Percentiles rank a stretch among this genome's conserved stretches.
Evolutionary conservation across 1,140 invertebrate species (phyloP).

Genomic region (Leptinotarsa undecemlineata): DNA sequence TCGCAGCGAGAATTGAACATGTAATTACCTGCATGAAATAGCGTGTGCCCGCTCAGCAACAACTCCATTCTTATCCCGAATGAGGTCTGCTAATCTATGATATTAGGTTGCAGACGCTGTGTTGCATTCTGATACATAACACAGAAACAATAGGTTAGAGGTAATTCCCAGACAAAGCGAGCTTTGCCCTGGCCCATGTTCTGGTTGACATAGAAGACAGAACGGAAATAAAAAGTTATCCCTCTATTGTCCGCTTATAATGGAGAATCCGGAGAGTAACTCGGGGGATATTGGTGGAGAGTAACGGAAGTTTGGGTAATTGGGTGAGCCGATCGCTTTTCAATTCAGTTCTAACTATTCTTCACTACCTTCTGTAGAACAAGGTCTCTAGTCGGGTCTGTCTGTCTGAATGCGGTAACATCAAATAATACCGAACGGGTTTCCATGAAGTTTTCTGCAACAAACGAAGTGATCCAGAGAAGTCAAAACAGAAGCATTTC

Average conservation of each 20-base stretch:
- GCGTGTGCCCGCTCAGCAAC: constrained; percentile 1
- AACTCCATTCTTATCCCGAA: constrained; percentile 14
- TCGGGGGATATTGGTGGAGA: too few relatives aligned
- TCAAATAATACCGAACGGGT: too few relatives aligned
- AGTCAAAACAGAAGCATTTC: too few relatives aligned
- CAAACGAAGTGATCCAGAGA: too few relatives aligned
- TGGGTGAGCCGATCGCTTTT: too few relatives aligned
- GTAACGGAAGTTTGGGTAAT: too few relatives aligned
- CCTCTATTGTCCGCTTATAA: not conserved
- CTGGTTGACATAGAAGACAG: not conserved
- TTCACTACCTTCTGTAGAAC: too few relatives aligned
- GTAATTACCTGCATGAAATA: constrained; percentile 11
- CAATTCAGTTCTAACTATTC: too few relatives aligned
- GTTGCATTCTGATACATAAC: constrained; percentile 20
- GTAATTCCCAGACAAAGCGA: constrained; percentile 21
- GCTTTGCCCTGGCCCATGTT: constrained; percentile 12
- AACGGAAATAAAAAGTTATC: not conserved
- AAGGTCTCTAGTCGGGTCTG: too few relatives aligned
- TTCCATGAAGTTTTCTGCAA: too few relatives aligned
- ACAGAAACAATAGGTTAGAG: constrained; percentile 22
- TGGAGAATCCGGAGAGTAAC: not conserved
- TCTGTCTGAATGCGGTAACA: too few relatives aligned
- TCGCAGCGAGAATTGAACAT: not conserved
- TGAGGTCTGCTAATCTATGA: constrained; percentile 10
- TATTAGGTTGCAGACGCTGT: constrained; percentile 17